These are phyloP conservation scores for Labeo catla DNA, from an alignment of 2,113 vertebrate genomes.

Conservation along the genomic window DNA sequence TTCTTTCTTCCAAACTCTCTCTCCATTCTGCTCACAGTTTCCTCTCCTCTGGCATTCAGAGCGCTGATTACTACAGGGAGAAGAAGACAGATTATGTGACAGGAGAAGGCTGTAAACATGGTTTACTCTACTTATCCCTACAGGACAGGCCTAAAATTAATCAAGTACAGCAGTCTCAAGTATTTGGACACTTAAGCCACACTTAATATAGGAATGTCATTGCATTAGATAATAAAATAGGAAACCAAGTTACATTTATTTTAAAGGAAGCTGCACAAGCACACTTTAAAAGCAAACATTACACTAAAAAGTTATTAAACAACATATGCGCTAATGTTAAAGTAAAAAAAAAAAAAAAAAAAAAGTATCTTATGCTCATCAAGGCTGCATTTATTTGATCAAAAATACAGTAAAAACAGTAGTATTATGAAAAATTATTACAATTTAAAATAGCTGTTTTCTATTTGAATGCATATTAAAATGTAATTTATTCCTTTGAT, in stretches of 20 bases:
- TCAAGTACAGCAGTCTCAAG: background rate
- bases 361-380: background rate
- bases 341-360: too few species aligned
- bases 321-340: background rate
- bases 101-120: background rate
- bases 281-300: background rate
- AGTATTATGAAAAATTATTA: background rate
- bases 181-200: background rate
- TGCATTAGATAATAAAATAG: background rate
- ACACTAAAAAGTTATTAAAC: background rate
- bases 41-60: constrained; percentile 76
- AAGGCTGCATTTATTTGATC: background rate
- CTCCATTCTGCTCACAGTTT: constrained; percentile 80
- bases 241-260: background rate
- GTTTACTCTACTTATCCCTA: background rate
- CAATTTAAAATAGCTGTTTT: background rate
- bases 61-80: constrained; percentile 51
- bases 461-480: background rate
- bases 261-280: background rate
- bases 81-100: constrained; percentile 1
- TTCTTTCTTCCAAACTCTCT: constrained; percentile 78
- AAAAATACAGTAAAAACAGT: background rate
- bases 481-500: background rate
- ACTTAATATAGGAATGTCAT: background rate
- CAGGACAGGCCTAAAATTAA: background rate